Evolutionary conservation across 2,888 invertebrate genomes (phyloP).

Genomic region (Blera fallax): DNA sequence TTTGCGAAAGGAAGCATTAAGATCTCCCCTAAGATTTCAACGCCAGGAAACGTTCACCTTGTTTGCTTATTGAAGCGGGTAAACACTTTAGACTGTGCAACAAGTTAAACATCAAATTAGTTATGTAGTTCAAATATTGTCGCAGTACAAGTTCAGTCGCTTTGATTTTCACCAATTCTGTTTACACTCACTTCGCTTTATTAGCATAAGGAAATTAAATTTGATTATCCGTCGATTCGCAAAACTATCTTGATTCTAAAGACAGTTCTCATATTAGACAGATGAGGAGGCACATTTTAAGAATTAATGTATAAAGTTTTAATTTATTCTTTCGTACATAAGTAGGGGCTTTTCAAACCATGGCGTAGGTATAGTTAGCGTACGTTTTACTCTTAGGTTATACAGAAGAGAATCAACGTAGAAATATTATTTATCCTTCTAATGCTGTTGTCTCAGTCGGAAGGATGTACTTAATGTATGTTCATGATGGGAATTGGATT

Average conservation of each 20-base stretch:
- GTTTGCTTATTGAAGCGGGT: slow-evolving; percentile 15
- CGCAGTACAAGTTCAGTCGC: slow-evolving; percentile 18
- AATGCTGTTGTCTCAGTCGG: no score
- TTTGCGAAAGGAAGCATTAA: slow-evolving; percentile 15
- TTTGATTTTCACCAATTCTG: slow-evolving; percentile 25
- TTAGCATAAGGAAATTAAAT: slow-evolving; percentile 43
- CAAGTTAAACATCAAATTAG: slow-evolving; percentile 46
- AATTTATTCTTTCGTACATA: no score
- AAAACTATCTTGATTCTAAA: background rate
- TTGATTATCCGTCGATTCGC: slow-evolving; percentile 20
- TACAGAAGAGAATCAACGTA: no score
- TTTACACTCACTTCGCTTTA: slow-evolving; percentile 23
- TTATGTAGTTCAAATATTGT: slow-evolving; percentile 49
- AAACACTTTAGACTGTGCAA: slow-evolving; percentile 38
- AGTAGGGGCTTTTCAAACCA: no score
- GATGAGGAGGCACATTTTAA: no score
- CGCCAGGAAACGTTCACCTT: background rate
- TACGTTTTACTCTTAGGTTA: no score
- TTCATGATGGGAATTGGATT: no score
- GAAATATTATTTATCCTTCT: no score
- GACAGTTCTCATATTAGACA: background rate
- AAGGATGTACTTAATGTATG: no score
- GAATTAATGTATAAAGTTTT: no score
- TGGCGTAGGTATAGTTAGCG: no score
- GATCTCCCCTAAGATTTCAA: background rate